Percentiles rank a stretch among this genome's conserved stretches.
Evolutionary conservation across 2,797 vertebrate species (phyloP).

Genomic region (Ficedula albicollis): DNA sequence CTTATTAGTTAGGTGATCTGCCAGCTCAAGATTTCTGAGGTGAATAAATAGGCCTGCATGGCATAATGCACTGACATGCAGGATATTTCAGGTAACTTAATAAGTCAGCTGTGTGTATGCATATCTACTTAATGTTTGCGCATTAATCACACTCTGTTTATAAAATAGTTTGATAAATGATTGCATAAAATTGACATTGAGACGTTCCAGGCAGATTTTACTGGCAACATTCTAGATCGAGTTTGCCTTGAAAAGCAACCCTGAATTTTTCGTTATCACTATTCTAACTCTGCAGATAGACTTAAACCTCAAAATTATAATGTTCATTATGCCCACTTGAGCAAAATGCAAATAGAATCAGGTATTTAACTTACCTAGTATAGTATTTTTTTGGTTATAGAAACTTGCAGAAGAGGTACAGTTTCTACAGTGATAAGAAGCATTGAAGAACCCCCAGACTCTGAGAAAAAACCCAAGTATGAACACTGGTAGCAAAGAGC

Average conservation of each 20-base stretch:
- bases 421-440: background rate
- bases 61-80: background rate
- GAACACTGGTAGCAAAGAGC: background rate
- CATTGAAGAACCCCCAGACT: background rate
- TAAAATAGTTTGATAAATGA: background rate
- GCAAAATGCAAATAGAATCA: background rate
- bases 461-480: fast-evolving
- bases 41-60: background rate
- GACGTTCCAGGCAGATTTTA: background rate
- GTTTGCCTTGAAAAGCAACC: background rate
- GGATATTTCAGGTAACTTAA: background rate
- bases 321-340: background rate
- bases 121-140: background rate
- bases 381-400: background rate
- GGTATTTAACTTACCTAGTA: background rate
- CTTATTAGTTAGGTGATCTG: background rate
- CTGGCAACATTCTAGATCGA: background rate
- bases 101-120: background rate
- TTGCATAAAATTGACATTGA: background rate
- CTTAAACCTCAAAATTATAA: background rate
- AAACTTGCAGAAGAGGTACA: background rate
- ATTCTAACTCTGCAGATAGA: background rate
- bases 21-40: background rate
- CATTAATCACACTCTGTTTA: background rate
- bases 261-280: background rate